Percentiles rank a stretch among this genome's conserved stretches.
These are phyloP conservation scores for Microctenopoma stevenorrisi DNA, from an alignment of 2,797 vertebrate species.

Conservation along the genomic window DNA sequence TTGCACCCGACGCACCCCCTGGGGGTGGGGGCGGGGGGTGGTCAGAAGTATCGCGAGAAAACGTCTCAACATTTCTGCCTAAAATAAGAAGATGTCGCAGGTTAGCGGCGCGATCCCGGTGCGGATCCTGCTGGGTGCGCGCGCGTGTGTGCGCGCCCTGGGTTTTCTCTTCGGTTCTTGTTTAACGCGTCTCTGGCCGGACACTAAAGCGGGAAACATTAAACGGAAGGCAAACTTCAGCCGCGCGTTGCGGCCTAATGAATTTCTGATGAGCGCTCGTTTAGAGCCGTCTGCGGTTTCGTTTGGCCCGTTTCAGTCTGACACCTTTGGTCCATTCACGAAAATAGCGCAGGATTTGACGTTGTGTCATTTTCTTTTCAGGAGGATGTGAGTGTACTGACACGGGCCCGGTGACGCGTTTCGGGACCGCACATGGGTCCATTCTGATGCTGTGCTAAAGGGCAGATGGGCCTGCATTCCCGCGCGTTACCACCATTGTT, in stretches of 20 bases:
- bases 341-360: background rate
- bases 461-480: conserved; percentile 63
- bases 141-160: background rate
- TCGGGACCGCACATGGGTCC: conserved; percentile 25
- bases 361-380: no score
- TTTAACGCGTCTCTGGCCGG: conserved; percentile 37
- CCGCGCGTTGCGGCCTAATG: background rate
- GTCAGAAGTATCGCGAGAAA: no score
- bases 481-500: conserved; percentile 70
- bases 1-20: no score
- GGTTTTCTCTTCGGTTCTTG: conserved; percentile 54
- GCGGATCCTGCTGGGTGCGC: background rate
- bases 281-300: background rate
- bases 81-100: no score
- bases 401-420: background rate
- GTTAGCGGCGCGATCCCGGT: background rate
- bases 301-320: background rate
- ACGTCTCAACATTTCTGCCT: no score
- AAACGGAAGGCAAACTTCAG: conserved; percentile 13
- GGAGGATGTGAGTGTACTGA: no score
- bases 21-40: no score
- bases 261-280: background rate
- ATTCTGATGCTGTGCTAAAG: conserved; percentile 34
- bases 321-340: no score
- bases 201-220: background rate